Conservation (phyloP, 2,888 invertebrate species). For the Aromia moschata region DNA sequence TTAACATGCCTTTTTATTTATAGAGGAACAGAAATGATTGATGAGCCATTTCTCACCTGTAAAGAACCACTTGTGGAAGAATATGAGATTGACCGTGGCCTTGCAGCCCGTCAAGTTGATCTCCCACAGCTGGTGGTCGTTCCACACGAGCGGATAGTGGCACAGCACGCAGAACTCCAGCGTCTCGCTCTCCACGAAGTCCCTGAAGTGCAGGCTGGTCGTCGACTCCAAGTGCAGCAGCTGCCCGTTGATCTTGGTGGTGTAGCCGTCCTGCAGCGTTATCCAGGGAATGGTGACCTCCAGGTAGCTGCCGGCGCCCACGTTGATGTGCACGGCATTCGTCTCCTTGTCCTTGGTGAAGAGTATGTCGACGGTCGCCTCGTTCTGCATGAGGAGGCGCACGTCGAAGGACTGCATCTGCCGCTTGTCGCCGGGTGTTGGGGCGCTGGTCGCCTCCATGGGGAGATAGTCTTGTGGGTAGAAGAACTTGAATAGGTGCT, state of each 20-base stretch:
- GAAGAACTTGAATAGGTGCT: slow-evolving; percentile 94
- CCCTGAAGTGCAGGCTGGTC: slow-evolving; percentile 91
- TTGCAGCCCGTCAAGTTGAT: slow-evolving; percentile 93
- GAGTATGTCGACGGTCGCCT: slow-evolving; percentile 94
- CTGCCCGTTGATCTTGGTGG: slow-evolving; percentile 92
- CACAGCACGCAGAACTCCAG: slow-evolving; percentile 89
- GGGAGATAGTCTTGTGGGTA: slow-evolving; percentile 89
- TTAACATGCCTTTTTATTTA: background rate
- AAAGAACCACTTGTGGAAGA: slow-evolving; percentile 95
- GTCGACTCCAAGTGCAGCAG: slow-evolving; percentile 94
- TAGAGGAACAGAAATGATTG: background rate
- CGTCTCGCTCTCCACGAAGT: slow-evolving; percentile 93
- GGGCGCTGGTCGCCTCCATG: slow-evolving; percentile 80
- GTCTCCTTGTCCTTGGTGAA: slow-evolving; percentile 96
- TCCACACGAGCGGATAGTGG: slow-evolving; percentile 94
- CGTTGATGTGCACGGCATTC: slow-evolving; percentile 95
- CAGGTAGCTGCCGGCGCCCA: slow-evolving; percentile 94
- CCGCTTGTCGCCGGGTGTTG: slow-evolving; percentile 87
- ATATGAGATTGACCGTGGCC: slow-evolving; percentile 90
- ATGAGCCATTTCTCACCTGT: slow-evolving; percentile 68
- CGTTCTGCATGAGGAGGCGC: slow-evolving; percentile 87
- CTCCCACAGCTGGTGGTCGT: slow-evolving; percentile 95
- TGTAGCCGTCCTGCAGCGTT: slow-evolving; percentile 79
- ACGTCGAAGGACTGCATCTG: slow-evolving; percentile 93
- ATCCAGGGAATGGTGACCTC: slow-evolving; percentile 94